Conservation (phyloP, 2,888 invertebrate genomes). For the Thalpophila matura region DNA sequence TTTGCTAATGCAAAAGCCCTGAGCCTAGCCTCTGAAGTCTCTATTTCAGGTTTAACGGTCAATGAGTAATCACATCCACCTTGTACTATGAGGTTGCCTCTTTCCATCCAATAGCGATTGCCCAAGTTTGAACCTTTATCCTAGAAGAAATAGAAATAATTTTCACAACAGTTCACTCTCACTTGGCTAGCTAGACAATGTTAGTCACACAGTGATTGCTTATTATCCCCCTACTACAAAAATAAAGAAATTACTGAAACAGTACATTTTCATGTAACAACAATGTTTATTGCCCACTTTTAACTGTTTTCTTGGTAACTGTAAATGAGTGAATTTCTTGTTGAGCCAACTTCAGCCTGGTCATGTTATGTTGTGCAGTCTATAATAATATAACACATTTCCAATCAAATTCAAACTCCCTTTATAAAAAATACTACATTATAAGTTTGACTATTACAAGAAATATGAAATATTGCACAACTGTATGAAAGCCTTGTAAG, state of each 20-base stretch:
- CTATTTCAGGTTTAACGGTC: conserved; percentile 87
- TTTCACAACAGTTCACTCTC: no score
- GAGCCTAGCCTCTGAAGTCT: conserved; percentile 92
- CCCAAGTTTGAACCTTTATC: conserved; percentile 93
- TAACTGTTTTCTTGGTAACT: no score
- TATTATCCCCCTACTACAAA: no score
- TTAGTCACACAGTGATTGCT: no score
- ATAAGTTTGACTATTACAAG: background rate
- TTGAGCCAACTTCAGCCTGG: no score
- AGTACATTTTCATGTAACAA: no score
- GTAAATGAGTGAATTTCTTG: no score
- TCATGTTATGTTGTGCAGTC: no score
- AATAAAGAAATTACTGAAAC: no score
- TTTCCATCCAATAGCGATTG: conserved; percentile 94
- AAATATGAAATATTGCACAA: conserved; percentile 36
- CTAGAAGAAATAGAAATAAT: conserved; percentile 65
- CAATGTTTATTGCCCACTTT: no score
- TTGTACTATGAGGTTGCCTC: conserved; percentile 94
- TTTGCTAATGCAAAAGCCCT: conserved; percentile 93
- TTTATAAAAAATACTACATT: background rate
- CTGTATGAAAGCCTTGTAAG: conserved; percentile 15
- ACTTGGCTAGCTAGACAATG: no score
- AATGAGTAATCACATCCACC: conserved; percentile 93
- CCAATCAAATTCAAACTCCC: background rate
- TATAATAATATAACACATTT: no score